A percentile compares a stretch with the other conserved stretches of the same genome.
phyloP scores from a whole-genome alignment of 2,113 vertebrate species.

The Nymphicus hollandicus region DNA sequence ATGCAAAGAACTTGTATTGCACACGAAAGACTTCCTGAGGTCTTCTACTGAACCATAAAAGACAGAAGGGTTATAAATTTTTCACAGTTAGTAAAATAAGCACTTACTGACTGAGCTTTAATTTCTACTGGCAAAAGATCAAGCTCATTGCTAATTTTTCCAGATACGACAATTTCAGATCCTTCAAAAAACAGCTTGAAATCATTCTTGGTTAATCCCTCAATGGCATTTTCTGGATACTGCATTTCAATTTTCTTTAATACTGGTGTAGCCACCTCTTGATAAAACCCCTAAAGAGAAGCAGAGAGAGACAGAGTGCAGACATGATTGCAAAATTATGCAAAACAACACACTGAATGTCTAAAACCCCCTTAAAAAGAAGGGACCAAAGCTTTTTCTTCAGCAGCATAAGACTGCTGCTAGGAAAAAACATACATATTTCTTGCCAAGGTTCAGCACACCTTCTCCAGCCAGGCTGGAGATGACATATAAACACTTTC shows the following conservation, averaged over 20 bases:
- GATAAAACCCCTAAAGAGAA: slow-evolving; percentile 82
- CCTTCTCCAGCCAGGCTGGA: background rate
- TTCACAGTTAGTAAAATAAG: background rate
- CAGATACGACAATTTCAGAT: slow-evolving; percentile 88
- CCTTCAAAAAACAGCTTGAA: slow-evolving; percentile 85
- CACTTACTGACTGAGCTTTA: slow-evolving; percentile 79
- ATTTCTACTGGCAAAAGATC: slow-evolving; percentile 80
- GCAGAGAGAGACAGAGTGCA: background rate
- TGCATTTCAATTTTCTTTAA: slow-evolving; percentile 79
- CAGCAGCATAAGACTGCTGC: background rate
- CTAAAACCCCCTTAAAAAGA: background rate
- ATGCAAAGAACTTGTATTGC: background rate
- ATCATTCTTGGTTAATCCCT: slow-evolving; percentile 76
- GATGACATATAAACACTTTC: background rate
- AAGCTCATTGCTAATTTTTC: slow-evolving; percentile 73
- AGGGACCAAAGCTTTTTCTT: background rate
- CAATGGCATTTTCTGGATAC: slow-evolving; percentile 78
- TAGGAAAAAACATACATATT: background rate
- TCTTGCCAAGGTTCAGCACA: background rate
- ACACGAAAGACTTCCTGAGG: background rate
- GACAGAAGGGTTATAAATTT: background rate
- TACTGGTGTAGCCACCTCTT: slow-evolving; percentile 85
- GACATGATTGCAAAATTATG: background rate
- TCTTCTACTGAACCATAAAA: background rate
- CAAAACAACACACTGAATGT: background rate